Evolutionary conservation across 1,140 invertebrate genomes (phyloP).

Genomic region (Conopomorpha cramerella): DNA sequence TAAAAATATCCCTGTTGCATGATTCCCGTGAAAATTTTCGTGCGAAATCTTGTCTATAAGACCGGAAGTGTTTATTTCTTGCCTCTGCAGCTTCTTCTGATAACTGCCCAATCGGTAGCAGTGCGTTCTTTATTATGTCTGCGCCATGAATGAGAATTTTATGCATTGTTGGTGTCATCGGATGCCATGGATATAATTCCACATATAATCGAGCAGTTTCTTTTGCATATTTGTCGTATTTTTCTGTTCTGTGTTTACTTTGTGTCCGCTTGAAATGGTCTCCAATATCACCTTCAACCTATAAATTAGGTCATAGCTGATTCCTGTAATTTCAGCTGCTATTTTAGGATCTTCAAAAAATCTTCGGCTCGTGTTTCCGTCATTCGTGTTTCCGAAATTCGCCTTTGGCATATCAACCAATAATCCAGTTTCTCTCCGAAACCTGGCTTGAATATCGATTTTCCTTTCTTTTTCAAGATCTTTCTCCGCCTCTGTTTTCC

Average conservation of each 20-base stretch:
- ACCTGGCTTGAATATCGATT: conserved; percentile 8
- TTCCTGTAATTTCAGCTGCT: background rate
- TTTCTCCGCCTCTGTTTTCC: conserved; percentile 11
- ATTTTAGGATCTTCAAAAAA: conserved; percentile 1
- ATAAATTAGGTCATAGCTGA: background rate
- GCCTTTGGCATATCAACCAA: too few species aligned
- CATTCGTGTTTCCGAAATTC: conserved; percentile 1
- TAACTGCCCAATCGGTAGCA: conserved; percentile 20
- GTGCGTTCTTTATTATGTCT: conserved; percentile 13
- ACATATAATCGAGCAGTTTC: conserved; percentile 18
- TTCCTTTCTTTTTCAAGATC: conserved; percentile 6
- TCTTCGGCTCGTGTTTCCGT: background rate
- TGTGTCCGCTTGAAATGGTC: conserved; percentile 1
- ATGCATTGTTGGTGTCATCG: conserved; percentile 27
- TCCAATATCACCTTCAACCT: conserved; percentile 1
- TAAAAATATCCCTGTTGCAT: conserved; percentile 16
- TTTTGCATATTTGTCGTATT: conserved; percentile 8
- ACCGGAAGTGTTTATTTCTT: conserved; percentile 19
- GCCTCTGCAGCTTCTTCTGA: conserved; percentile 15
- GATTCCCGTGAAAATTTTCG: conserved; percentile 16
- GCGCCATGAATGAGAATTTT: conserved; percentile 29
- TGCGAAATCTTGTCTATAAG: conserved; percentile 13
- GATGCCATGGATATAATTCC: conserved; percentile 19
- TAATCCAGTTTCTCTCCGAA: too few species aligned
- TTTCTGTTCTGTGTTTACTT: background rate